Conservation (phyloP, 2,113 vertebrate species). For the Gila orcuttii region DNA sequence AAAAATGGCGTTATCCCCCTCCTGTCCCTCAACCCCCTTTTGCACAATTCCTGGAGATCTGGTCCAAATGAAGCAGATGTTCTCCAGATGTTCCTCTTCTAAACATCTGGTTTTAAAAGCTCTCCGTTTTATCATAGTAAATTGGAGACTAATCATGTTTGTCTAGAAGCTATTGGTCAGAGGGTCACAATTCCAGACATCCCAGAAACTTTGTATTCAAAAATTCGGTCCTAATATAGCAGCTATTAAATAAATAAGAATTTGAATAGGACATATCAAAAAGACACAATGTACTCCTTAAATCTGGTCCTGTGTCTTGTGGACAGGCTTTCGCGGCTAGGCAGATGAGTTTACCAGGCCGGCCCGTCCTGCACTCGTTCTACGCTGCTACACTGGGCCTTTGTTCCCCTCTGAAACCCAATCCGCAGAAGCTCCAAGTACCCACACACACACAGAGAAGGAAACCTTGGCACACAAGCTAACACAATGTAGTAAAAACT, state of each 20-base stretch:
- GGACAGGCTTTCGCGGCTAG: constrained; percentile 76
- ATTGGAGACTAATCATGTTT: constrained; percentile 69
- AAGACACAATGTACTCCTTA: constrained; percentile 21
- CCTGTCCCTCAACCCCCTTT: constrained; percentile 43
- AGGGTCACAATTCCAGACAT: constrained; percentile 70
- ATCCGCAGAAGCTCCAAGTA: constrained; percentile 81
- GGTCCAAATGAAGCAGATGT: constrained; percentile 73
- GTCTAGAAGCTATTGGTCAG: constrained; percentile 62
- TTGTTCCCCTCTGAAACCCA: constrained; percentile 91
- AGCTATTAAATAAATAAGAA: background rate
- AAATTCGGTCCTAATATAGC: constrained; percentile 10
- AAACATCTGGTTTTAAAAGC: constrained; percentile 73
- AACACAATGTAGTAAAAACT: constrained; percentile 25
- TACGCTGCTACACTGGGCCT: constrained; percentile 78
- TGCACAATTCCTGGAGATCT: constrained; percentile 63
- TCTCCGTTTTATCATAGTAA: constrained; percentile 65
- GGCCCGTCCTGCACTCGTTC: constrained; percentile 85
- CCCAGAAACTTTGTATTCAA: constrained; percentile 1
- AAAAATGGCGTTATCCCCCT: constrained; percentile 42
- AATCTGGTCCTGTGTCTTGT: constrained; percentile 21
- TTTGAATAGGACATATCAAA: constrained; percentile 8
- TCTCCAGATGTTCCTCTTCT: constrained; percentile 75
- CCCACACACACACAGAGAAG: constrained; percentile 64
- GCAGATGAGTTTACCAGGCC: constrained; percentile 89
- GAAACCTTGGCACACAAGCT: constrained; percentile 52